These are phyloP conservation scores for Lepidurus packardi DNA, from an alignment of 1,140 invertebrate species.

Conservation along the genomic window DNA sequence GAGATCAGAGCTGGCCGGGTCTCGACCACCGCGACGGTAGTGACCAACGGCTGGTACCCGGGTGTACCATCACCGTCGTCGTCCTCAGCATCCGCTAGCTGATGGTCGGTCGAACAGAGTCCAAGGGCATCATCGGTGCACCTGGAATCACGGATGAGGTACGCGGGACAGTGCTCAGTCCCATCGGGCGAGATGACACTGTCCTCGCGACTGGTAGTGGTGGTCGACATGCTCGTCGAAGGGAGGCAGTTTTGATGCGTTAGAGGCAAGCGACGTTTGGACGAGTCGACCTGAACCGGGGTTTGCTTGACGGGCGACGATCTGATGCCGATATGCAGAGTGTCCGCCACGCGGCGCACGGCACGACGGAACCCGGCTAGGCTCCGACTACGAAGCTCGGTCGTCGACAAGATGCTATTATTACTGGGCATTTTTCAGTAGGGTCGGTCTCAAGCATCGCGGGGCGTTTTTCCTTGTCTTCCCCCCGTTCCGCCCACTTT, in stretches of 20 bases:
- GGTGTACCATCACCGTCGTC: background rate
- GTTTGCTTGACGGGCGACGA: background rate
- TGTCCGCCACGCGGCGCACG: constrained; percentile 24
- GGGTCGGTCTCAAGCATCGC: background rate
- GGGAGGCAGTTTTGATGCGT: background rate
- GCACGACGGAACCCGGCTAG: constrained; percentile 7
- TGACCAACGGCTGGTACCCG: background rate
- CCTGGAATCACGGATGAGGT: background rate
- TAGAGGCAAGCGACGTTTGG: background rate
- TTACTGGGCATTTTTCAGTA: background rate
- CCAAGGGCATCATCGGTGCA: background rate
- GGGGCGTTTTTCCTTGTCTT: background rate
- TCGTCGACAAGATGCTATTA: background rate
- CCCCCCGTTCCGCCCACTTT: background rate
- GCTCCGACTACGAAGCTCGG: background rate
- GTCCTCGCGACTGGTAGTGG: background rate
- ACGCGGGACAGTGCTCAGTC: background rate
- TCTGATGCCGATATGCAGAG: background rate
- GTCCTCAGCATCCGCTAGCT: too few species aligned
- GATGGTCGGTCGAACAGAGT: too few species aligned
- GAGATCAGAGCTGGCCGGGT: background rate
- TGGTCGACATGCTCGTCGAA: background rate
- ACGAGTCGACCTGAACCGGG: background rate
- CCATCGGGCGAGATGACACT: background rate
- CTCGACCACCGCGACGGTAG: background rate